Conservation (phyloP, 2,797 vertebrate species). For the Lithobates sylvaticus region DNA sequence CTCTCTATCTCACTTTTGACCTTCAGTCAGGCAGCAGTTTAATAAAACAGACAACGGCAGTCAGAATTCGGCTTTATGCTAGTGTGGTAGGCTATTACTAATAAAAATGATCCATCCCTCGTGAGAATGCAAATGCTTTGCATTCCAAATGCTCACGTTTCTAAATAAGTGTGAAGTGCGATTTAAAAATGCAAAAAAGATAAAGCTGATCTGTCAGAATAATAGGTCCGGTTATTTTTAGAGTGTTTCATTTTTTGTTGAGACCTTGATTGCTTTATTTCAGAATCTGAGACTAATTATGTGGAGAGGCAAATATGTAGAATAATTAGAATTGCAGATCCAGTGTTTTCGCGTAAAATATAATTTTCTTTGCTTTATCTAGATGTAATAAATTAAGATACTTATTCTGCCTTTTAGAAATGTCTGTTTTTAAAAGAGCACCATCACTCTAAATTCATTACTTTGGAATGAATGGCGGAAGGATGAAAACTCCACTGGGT, state of each 20-base stretch:
- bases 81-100: slow-evolving; percentile 25
- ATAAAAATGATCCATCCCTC: slow-evolving; percentile 29
- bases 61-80: slow-evolving; percentile 24
- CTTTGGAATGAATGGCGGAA: not conserved
- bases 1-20: slow-evolving; percentile 37
- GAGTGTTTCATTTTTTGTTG: slow-evolving; percentile 33
- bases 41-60: slow-evolving; percentile 7
- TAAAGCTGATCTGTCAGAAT: slow-evolving; percentile 40
- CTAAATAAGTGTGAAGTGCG: slow-evolving; percentile 48
- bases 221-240: slow-evolving; percentile 41
- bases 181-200: slow-evolving; percentile 13
- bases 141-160: slow-evolving; percentile 49
- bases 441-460: not conserved
- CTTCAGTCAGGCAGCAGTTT: slow-evolving; percentile 33
- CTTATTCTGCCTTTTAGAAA: not conserved
- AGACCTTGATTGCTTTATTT: slow-evolving; percentile 58
- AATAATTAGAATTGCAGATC: slow-evolving; percentile 44
- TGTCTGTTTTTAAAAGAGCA: not conserved
- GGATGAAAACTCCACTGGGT: not conserved
- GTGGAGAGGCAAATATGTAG: not conserved
- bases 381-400: slow-evolving; percentile 20
- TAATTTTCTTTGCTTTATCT: slow-evolving; percentile 46
- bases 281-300: slow-evolving; percentile 47
- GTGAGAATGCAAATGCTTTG: slow-evolving; percentile 59
- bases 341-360: slow-evolving; percentile 25